These are phyloP conservation scores for Chloroceryle inda DNA, from an alignment of 2,797 vertebrate genomes.

Conservation along the genomic window DNA sequence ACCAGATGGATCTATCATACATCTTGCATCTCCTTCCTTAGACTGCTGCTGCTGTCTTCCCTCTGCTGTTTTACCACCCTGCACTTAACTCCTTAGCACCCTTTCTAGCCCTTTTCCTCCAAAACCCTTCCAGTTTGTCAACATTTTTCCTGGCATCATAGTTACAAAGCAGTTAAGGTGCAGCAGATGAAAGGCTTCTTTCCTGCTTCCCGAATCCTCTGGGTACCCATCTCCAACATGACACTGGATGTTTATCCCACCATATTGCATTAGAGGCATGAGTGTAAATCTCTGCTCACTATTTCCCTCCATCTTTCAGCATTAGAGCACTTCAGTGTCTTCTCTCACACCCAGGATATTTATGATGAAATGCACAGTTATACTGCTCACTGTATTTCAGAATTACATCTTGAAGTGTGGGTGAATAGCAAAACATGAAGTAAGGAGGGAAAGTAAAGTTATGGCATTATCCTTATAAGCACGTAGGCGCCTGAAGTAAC, in stretches of 20 bases:
- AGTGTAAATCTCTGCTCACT: background rate
- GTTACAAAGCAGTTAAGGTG: background rate
- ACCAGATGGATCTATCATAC: background rate
- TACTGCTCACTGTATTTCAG: background rate
- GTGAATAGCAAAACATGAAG: background rate
- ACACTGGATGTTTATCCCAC: background rate
- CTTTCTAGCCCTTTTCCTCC: background rate
- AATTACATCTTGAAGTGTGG: background rate
- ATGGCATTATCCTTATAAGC: background rate
- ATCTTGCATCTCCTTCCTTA: background rate
- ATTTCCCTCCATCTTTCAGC: background rate
- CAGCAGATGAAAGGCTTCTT: background rate
- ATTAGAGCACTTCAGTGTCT: background rate
- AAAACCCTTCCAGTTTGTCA: background rate
- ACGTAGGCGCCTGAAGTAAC: fast-evolving
- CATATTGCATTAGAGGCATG: background rate
- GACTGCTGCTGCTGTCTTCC: background rate
- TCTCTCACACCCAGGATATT: background rate
- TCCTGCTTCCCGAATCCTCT: background rate
- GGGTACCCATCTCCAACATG: background rate
- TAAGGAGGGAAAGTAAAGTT: background rate
- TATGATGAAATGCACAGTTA: background rate
- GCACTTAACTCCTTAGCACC: background rate
- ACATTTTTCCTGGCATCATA: background rate
- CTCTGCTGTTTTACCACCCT: background rate